Conservation (phyloP, 1,140 invertebrate species). For the Leptinotarsa lineolata region DNA sequence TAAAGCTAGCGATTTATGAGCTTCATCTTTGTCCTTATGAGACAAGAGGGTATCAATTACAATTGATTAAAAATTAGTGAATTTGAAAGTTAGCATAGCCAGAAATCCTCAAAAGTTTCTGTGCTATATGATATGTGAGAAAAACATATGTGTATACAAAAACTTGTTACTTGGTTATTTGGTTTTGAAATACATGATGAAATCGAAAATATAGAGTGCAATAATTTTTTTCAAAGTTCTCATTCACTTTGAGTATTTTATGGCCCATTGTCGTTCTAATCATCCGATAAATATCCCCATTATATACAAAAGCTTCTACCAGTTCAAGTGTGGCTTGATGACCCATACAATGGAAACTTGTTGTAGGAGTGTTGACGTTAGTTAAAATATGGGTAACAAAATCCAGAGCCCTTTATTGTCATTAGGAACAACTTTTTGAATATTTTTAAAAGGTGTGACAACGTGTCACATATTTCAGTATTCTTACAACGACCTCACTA, state of each 20-base stretch:
- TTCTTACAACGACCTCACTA: not conserved
- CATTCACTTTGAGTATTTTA: not conserved
- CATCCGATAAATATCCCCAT: not conserved
- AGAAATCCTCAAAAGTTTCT: no score
- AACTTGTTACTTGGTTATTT: no score
- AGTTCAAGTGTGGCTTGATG: not conserved
- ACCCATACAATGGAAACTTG: constrained; percentile 4
- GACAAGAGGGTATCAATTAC: no score
- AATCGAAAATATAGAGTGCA: no score
- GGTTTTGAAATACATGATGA: no score
- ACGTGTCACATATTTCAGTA: constrained; percentile 3
- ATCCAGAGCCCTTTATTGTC: not conserved
- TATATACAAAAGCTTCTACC: not conserved
- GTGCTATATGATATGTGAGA: no score
- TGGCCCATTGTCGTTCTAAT: not conserved
- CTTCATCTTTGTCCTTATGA: no score
- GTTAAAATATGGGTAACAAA: constrained; percentile 3
- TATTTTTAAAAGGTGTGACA: constrained; percentile 4
- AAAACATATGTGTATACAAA: no score
- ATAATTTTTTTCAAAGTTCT: not conserved
- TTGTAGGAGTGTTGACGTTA: constrained; percentile 1
- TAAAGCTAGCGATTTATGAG: no score
- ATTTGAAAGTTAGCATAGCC: no score
- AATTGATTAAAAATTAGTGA: no score
- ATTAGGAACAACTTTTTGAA: constrained; percentile 6